Evolutionary conservation across 2,797 vertebrate genomes (phyloP).

Genomic region (Octomys mimax): DNA sequence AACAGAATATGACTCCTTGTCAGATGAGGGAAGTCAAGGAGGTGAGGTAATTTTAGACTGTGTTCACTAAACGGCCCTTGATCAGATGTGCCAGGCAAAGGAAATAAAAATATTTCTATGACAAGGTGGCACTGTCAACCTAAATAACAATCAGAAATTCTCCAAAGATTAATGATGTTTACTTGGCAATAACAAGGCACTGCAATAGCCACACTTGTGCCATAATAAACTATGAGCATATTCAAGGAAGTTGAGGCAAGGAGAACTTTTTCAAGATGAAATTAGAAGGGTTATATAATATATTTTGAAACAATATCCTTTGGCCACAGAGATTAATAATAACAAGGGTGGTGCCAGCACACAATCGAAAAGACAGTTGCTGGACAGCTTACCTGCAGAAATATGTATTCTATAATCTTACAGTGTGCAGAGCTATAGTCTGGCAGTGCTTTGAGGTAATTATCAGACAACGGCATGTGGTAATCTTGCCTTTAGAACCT

Average conservation of each 20-base stretch:
- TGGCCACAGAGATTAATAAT: not conserved
- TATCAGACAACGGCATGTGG: not conserved
- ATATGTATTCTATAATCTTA: not conserved
- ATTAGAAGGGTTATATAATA: not conserved
- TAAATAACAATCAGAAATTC: not conserved
- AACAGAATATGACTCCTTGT: not conserved
- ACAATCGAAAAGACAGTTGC: not conserved
- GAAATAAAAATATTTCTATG: not conserved
- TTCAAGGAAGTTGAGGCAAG: not conserved
- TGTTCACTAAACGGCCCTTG: not conserved
- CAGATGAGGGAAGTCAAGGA: not conserved
- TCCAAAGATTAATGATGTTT: conserved; percentile 6
- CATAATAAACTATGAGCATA: not conserved
- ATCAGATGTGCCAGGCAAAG: not conserved
- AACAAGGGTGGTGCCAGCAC: not conserved
- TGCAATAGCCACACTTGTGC: not conserved
- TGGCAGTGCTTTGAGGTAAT: not conserved
- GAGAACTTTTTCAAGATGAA: not conserved
- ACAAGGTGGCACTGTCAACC: not conserved
- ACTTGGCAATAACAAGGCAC: not conserved
- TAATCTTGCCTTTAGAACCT: not conserved
- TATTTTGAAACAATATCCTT: conserved; percentile 21
- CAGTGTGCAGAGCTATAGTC: not conserved
- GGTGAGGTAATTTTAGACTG: not conserved
- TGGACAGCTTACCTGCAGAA: not conserved